Percentiles rank a stretch among this genome's conserved stretches.
Conservation (phyloP, 2,888 invertebrate species). For the Hyalella azteca region DNA sequence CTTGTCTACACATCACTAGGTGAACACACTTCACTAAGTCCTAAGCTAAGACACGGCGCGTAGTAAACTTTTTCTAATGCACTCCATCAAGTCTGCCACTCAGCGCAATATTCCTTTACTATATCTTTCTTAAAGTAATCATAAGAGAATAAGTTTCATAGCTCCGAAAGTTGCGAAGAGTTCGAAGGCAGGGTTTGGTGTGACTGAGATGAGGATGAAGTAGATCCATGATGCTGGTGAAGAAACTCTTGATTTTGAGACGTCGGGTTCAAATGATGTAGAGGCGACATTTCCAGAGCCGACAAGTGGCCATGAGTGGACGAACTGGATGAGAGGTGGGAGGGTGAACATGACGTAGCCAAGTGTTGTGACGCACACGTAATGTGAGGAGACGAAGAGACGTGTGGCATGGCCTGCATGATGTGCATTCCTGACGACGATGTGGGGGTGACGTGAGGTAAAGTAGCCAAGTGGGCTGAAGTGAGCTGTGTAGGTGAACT, state of each 20-base stretch:
- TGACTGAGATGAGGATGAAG: slow-evolving; percentile 29
- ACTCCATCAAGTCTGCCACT: slow-evolving; percentile 17
- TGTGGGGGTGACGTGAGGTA: background rate
- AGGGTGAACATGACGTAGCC: background rate
- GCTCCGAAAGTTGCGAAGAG: slow-evolving; percentile 38
- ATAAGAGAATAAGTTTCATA: slow-evolving; percentile 28
- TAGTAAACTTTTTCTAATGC: background rate
- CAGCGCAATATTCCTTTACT: slow-evolving; percentile 16
- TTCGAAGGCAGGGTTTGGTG: slow-evolving; percentile 36
- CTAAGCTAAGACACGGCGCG: slow-evolving; percentile 25
- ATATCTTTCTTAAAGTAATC: background rate
- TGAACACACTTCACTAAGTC: slow-evolving; percentile 10
- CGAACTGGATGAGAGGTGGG: slow-evolving; percentile 1
- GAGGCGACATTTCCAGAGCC: slow-evolving; percentile 22
- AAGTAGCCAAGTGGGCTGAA: background rate
- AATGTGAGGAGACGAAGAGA: slow-evolving; percentile 29
- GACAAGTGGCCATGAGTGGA: slow-evolving; percentile 24
- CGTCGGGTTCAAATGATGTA: slow-evolving; percentile 26
- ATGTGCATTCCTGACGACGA: background rate
- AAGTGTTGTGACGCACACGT: slow-evolving; percentile 20
- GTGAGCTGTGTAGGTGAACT: background rate
- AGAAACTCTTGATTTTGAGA: slow-evolving; percentile 4
- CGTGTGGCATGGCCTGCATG: slow-evolving; percentile 14
- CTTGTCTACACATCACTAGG: slow-evolving; percentile 12
- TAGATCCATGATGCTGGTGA: slow-evolving; percentile 30